Base-by-base conservation (phyloP, 2,113 vertebrate species). In the Lamprotornis superbus region DNA sequence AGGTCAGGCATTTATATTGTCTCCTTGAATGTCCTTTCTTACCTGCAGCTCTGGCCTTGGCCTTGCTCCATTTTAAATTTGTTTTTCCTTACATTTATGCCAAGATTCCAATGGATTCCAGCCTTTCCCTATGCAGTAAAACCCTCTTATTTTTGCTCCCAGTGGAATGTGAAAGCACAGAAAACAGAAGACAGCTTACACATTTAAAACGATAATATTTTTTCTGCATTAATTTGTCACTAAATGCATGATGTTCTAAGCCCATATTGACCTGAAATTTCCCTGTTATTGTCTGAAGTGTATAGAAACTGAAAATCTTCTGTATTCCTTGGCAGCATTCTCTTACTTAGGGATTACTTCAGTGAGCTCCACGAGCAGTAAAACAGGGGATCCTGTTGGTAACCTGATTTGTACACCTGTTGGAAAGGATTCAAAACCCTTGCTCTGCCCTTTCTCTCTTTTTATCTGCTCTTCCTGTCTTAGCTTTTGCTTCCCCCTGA, bases 31-130 rank as follows among this genome's bases (percentile, higher is more conserved):
- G 31, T 63, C 16, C 30, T 76, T 88, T 80, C 33, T 55, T 88
- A 91, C 84, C 55, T 91, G 35, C 8, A 61, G 15, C 42, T 88
- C 59, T 90, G n/a, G 19, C 15, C 25, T 83, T 93, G 47, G 63
- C 39, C 24, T 86, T 55, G 25, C 8, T 47, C 56, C 20, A 67
- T 50, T 77, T 73, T 10, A 65, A 55, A 50, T 94, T 74, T 89
- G 8, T 35, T 87, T 94, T 94, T 80, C 55, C 55, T 89, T 93
- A 56, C n/a, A 39, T 65, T 74, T 78, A 44, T 89, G 89, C 76
- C 77, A 94, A 89, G 52, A 82, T 92, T 95, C 65, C 64, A 81
- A 55, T 35, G 40, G 31, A 84, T 92, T 87, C 25, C 81, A 79
- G 69, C 9, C 18, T 56, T 63, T 75, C 12, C 27, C 15, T 85